Base-by-base conservation (phyloP, 1,140 invertebrate genomes). In the Orchesella cincta region DNA sequence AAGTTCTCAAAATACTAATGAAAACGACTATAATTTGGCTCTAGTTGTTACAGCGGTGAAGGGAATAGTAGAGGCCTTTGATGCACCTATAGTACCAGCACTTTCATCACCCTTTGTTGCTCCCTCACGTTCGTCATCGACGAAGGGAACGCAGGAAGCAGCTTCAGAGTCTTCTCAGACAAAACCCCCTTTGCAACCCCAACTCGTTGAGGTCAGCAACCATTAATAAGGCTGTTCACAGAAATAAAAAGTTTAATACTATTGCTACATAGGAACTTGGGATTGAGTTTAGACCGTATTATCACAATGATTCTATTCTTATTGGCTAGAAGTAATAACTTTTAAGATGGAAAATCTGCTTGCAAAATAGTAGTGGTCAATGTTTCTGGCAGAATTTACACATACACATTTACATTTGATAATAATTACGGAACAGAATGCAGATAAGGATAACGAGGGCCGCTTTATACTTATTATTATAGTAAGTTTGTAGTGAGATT, bases 21-120 rank as follows among this genome's bases (percentile, higher is more conserved):
- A 67, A 73, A 33, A 54, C 23, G 46, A 18, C 31, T 57, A 74
- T 77, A 74, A 77, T 78, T 80, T 80, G 75, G 78, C 76, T 78
- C 79, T 79, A 81, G 80, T 82, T 80, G 78, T 82, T 39, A 80
- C 78, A 77, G 81, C 81, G 31, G 64, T 82, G 73, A 74, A 82
- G 74, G 81, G 81, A 57, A 82, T 82, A 62, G 76, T 82, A 26
- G 81, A 74, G 31, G 79, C 75, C 72, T 64, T 78, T 74, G 81
- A 73, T 46, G 34, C 39, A 73, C n/a, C 57, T 28, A 12, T 34
- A 16, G 8, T 18, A 71, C 8, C 12, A 71, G 2, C 29, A 71
- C 2, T 26, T n/a, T 36, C 36, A 18, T 46, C 62, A 31, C n/a
- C n/a, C n/a, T n/a, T n/a, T n/a, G n/a, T n/a, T n/a, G n/a, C 54